Percentiles rank a stretch among this genome's conserved stretches.
phyloP scores from a whole-genome alignment of 2,113 vertebrate species.

The Apteryx mantelli region DNA sequence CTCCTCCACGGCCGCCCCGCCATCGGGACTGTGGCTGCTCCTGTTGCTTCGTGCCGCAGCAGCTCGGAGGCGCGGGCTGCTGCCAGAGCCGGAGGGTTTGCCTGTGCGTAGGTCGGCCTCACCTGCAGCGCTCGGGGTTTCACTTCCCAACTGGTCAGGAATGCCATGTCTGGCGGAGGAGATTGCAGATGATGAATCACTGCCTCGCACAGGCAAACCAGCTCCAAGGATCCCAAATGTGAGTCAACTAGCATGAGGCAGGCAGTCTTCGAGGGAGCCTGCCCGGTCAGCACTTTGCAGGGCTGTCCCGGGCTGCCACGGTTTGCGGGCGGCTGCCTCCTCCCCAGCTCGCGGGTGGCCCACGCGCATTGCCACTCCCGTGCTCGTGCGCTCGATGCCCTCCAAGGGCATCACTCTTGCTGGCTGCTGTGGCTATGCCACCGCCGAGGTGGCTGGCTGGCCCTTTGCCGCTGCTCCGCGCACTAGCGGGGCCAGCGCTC shows the following conservation, averaged over 20 bases:
- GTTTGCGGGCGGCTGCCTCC: rapidly evolving
- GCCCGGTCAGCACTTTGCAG: background rate
- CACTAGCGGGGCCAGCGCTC: too few relatives aligned
- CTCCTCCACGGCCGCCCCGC: background rate
- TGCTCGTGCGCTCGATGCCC: rapidly evolving
- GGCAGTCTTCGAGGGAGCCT: background rate
- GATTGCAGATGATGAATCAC: conserved; percentile 57
- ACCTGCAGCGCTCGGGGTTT: background rate
- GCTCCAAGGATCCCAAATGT: background rate
- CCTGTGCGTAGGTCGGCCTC: rapidly evolving
- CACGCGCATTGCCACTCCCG: too few relatives aligned
- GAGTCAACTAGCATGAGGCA: conserved; percentile 39
- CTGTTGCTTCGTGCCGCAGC: rapidly evolving
- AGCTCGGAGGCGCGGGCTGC: rapidly evolving
- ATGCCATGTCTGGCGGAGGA: background rate
- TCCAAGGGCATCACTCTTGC: background rate
- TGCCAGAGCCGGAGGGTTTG: background rate
- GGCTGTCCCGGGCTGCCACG: background rate
- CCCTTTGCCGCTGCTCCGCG: background rate
- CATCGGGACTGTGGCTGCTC: background rate
- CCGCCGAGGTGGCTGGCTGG: background rate
- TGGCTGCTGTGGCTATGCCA: too few relatives aligned
- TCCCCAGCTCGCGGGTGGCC: background rate
- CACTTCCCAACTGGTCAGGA: background rate
- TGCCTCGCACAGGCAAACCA: rapidly evolving